Conservation (phyloP, 2,113 vertebrate species). For the Podarcis muralis region DNA sequence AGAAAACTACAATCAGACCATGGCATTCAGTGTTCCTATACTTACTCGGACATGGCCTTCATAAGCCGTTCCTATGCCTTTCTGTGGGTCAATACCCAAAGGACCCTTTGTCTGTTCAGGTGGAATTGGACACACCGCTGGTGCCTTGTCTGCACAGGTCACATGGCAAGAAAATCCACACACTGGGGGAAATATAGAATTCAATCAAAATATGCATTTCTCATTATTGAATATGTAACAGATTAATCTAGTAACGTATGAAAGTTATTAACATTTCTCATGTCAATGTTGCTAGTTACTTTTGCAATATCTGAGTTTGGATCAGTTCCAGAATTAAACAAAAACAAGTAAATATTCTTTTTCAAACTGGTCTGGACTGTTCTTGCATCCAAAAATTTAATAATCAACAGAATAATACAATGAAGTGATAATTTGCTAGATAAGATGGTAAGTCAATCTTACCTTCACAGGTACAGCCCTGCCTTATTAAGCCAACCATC, state of each 20-base stretch:
- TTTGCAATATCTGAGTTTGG: not conserved
- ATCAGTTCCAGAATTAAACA: not conserved
- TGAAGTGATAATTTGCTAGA: not conserved
- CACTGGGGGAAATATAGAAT: slow-evolving; percentile 70
- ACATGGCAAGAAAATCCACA: slow-evolving; percentile 98
- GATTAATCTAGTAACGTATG: not conserved
- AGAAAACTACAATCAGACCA: not conserved
- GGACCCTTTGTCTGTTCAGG: slow-evolving; percentile 95
- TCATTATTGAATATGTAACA: not conserved
- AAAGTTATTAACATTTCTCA: not conserved
- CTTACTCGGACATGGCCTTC: slow-evolving; percentile 95
- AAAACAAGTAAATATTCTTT: not conserved
- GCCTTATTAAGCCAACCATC: slow-evolving; percentile 98
- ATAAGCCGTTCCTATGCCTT: slow-evolving; percentile 94
- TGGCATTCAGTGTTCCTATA: slow-evolving; percentile 34
- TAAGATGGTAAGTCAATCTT: slow-evolving; percentile 50
- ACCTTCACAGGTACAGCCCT: slow-evolving; percentile 98
- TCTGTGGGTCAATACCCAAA: slow-evolving; percentile 94
- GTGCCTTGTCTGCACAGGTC: slow-evolving; percentile 97
- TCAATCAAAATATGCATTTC: slow-evolving; percentile 19
- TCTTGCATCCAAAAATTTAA: not conserved
- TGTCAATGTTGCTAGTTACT: not conserved
- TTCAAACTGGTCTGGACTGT: not conserved
- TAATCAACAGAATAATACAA: not conserved
- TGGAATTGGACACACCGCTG: slow-evolving; percentile 92